Evolutionary conservation across 2,797 vertebrate genomes (phyloP), one percentile per base, ranked within the genome.

Genomic region (Gallinago nigripennis): DNA sequence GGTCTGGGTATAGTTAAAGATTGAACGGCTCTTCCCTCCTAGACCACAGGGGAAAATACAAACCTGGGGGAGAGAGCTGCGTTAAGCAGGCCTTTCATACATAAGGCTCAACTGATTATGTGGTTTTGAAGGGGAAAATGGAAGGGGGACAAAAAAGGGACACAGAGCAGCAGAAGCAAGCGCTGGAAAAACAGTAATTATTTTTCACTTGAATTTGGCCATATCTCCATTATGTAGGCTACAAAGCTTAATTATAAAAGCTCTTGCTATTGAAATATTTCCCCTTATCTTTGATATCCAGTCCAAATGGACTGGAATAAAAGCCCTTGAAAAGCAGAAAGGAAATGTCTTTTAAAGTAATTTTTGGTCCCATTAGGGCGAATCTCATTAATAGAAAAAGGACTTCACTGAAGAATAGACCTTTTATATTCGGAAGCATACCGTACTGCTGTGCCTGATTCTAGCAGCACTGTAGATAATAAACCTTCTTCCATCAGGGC

Each of bases 161-260:
- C 25, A 31, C 61, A 92, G n/a, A 91, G 30, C 20, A 92, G 64
- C 65, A 85, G 66, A 96, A 85, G 71, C 73, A 82, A 91, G 61
- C 3, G 6, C 81, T 95, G 53, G 27, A 88, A 95, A 96, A 92
- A 86, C 78, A 95, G 81, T 93, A 90, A 97, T 96, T 96, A 96
- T 96, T 96, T 96, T 95, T 93, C 82, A 72, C 81, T 95, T 86
- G 87, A 95, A 91, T 97, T 96, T 93, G 57, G 78, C 63, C 89
- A 66, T 90, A 95, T 92, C 76, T 95, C 95, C 69, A 94, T 95
- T 95, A 95, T 79, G 72, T 81, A 83, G 54, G 30, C 83, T 91
- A 95, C 90, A 95, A 95, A 96, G 86, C 92, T 88, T 96, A 96
- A 96, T 96, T 95, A 95, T 88, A 91, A 94, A 94, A 93, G 45